Conservation (phyloP, 2,113 vertebrate genomes). For the Haemorhous mexicanus region DNA sequence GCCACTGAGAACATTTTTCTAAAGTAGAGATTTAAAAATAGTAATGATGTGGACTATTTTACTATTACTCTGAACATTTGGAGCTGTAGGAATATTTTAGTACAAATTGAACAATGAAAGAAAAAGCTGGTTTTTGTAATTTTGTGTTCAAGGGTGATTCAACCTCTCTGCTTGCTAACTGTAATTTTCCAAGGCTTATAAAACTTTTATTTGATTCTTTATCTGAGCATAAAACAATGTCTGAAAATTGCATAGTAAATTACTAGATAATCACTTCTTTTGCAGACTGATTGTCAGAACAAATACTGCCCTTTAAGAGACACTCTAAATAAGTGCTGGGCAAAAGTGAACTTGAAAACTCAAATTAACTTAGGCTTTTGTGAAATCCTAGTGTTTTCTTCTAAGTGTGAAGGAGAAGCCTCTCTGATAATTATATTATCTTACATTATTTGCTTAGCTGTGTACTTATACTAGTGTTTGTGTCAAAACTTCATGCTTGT, state of each 20-base stretch:
- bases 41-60: slow-evolving; percentile 57
- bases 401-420: neutral
- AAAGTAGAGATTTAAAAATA: slow-evolving; percentile 48
- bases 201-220: slow-evolving; percentile 76
- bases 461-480: neutral
- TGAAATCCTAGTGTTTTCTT: neutral
- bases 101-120: slow-evolving; percentile 47
- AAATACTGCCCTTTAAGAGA: slow-evolving; percentile 27
- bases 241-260: slow-evolving; percentile 68
- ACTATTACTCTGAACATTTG: slow-evolving; percentile 49
- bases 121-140: slow-evolving; percentile 48
- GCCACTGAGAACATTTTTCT: slow-evolving; percentile 40
- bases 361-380: neutral
- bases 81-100: slow-evolving; percentile 37
- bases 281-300: slow-evolving; percentile 49
- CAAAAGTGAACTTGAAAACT: slow-evolving; percentile 38
- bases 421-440: neutral
- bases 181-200: slow-evolving; percentile 72
- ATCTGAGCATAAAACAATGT: slow-evolving; percentile 66
- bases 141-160: slow-evolving; percentile 69
- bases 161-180: slow-evolving; percentile 65
- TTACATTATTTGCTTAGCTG: neutral
- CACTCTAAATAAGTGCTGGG: neutral
- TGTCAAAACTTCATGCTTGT: neutral
- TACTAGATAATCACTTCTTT: slow-evolving; percentile 64